A percentile compares a stretch with the other conserved stretches of the same genome.
Evolutionary conservation across 2,113 vertebrate genomes (phyloP).

Genomic region (Triplophysa dalaica): DNA sequence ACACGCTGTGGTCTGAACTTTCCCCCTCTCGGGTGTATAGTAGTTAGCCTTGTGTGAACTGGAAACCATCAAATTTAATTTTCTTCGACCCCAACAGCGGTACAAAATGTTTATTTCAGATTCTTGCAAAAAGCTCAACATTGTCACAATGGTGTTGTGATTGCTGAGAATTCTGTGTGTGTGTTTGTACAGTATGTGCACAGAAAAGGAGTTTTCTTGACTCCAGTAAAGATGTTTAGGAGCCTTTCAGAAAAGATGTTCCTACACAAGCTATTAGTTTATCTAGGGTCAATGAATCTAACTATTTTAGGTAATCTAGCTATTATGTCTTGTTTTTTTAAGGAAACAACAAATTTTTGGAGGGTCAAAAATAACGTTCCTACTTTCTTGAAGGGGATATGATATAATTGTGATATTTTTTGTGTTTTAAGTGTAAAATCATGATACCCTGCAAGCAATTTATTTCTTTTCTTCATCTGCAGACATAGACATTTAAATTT

Average conservation of each 20-base stretch:
- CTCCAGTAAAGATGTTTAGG: constrained; percentile 4
- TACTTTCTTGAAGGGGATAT: too few relatives aligned
- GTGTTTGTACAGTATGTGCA: neutral
- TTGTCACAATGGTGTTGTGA: constrained; percentile 2
- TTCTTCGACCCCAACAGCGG: too few relatives aligned
- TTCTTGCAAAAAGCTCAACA: neutral
- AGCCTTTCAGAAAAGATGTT: constrained; percentile 23
- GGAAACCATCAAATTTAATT: neutral
- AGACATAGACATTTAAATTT: too few relatives aligned
- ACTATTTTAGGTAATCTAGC: neutral
- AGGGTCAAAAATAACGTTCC: too few relatives aligned
- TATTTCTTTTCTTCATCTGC: too few relatives aligned
- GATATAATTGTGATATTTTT: too few relatives aligned
- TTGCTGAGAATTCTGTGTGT: neutral
- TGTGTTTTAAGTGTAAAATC: too few relatives aligned
- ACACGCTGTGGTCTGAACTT: neutral
- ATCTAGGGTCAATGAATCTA: constrained; percentile 5
- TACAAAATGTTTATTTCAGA: neutral
- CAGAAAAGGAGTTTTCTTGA: neutral
- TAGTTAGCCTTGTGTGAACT: neutral
- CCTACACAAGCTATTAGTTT: constrained; percentile 16
- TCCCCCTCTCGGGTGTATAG: neutral
- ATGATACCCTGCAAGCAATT: too few relatives aligned
- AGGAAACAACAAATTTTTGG: too few relatives aligned
- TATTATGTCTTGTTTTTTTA: neutral